phyloP scores from a whole-genome alignment of 1,140 invertebrate genomes.

The Cecropterus lyciades region DNA sequence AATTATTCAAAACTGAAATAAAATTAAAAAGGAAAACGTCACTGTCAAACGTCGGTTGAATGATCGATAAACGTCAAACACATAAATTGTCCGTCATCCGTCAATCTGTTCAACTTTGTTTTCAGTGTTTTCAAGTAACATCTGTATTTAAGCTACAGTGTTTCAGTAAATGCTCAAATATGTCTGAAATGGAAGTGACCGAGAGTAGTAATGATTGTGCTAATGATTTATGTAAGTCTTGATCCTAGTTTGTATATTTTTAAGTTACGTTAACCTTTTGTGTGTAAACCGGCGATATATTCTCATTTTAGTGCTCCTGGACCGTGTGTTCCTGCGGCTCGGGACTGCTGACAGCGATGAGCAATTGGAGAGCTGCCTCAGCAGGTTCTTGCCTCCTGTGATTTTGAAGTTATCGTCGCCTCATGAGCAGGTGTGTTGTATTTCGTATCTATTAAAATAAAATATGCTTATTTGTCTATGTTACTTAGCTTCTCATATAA shows the following conservation, averaged over 20 bases:
- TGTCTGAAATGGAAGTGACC: constrained; percentile 78
- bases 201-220: constrained; percentile 70
- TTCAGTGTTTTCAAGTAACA: constrained; percentile 23
- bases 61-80: neutral
- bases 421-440: constrained; percentile 89
- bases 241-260: neutral
- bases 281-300: constrained; percentile 39
- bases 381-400: constrained; percentile 95
- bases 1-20: too few relatives aligned
- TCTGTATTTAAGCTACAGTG: neutral
- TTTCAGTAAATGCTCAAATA: constrained; percentile 47
- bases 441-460: neutral
- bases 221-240: constrained; percentile 72
- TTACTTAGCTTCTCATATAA: too few relatives aligned
- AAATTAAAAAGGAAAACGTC: too few relatives aligned
- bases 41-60: too few relatives aligned
- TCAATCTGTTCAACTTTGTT: constrained; percentile 19
- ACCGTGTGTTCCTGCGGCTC: constrained; percentile 94
- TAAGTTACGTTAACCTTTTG: constrained; percentile 43
- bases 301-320: constrained; percentile 89
- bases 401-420: constrained; percentile 94
- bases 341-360: constrained; percentile 95
- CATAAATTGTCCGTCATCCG: constrained; percentile 24
- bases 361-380: constrained; percentile 92
- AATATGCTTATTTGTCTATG: too few relatives aligned